A percentile compares a stretch with the other conserved stretches of the same genome.
phyloP scores from a whole-genome alignment of 2,888 invertebrate genomes.

The Lasioglossum oenotherae region DNA sequence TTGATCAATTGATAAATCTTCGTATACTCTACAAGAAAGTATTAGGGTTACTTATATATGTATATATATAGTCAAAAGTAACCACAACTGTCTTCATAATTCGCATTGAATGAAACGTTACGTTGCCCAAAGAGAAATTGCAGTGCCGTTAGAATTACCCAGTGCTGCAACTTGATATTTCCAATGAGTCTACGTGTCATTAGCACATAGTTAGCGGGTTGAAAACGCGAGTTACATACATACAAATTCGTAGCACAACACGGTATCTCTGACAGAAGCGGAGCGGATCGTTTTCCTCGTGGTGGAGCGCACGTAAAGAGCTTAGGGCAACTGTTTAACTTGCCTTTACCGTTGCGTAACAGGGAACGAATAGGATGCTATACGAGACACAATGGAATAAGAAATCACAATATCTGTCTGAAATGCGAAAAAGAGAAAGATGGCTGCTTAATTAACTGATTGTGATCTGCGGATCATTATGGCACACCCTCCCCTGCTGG shows the following conservation, averaged over 20 bases:
- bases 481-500: too few species aligned
- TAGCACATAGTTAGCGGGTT: background rate
- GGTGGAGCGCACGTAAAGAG: slow-evolving; percentile 24
- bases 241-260: slow-evolving; percentile 2
- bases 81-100: background rate
- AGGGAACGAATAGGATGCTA: slow-evolving; percentile 15
- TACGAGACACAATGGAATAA: background rate
- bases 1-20: too few species aligned
- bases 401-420: background rate
- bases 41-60: too few species aligned
- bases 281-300: slow-evolving; percentile 13
- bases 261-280: slow-evolving; percentile 15
- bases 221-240: background rate
- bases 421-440: too few species aligned
- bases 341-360: slow-evolving; percentile 21
- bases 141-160: background rate
- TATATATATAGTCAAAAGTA: background rate
- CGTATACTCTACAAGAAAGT: too few species aligned
- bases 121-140: background rate
- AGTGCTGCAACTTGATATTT: background rate
- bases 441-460: background rate
- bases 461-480: too few species aligned
- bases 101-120: background rate
- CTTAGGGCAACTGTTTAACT: slow-evolving; percentile 36
- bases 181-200: background rate